Conservation (phyloP, 2,113 vertebrate species). For the Myotis lucifugus region DNA sequence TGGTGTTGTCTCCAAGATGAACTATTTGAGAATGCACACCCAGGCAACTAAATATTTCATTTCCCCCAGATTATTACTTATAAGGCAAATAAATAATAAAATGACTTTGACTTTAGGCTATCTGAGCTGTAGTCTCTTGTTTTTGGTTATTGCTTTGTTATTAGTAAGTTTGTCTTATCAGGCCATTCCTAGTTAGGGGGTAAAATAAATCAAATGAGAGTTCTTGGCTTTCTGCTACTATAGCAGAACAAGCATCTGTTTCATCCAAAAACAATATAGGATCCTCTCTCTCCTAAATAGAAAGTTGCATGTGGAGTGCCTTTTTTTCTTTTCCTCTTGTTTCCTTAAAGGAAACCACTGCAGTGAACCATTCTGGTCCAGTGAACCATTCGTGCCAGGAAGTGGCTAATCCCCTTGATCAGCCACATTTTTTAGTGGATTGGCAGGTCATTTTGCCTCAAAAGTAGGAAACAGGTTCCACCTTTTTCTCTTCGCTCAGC, state of each 20-base stretch:
- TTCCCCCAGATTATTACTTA: neutral
- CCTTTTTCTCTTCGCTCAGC: neutral
- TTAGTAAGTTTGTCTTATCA: conserved; percentile 7
- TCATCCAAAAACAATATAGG: neutral
- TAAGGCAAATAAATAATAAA: neutral
- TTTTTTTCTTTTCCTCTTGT: neutral
- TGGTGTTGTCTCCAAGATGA: neutral
- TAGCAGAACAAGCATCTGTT: neutral
- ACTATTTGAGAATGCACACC: neutral
- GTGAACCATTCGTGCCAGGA: neutral
- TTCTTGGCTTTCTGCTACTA: neutral
- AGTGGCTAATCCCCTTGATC: neutral
- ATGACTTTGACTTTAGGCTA: neutral
- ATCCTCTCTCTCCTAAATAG: conserved; percentile 8
- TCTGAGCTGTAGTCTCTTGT: neutral
- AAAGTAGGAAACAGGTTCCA: neutral
- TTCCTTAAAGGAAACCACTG: neutral
- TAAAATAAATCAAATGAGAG: conserved; percentile 16
- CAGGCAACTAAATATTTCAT: neutral
- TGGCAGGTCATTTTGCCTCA: conserved; percentile 1
- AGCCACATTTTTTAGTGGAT: neutral
- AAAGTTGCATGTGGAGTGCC: neutral
- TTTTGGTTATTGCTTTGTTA: neutral
- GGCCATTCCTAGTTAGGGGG: neutral
- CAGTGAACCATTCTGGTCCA: neutral